These are phyloP conservation scores for Pygocentrus nattereri DNA, from an alignment of 2,797 vertebrate species.

Conservation along the genomic window DNA sequence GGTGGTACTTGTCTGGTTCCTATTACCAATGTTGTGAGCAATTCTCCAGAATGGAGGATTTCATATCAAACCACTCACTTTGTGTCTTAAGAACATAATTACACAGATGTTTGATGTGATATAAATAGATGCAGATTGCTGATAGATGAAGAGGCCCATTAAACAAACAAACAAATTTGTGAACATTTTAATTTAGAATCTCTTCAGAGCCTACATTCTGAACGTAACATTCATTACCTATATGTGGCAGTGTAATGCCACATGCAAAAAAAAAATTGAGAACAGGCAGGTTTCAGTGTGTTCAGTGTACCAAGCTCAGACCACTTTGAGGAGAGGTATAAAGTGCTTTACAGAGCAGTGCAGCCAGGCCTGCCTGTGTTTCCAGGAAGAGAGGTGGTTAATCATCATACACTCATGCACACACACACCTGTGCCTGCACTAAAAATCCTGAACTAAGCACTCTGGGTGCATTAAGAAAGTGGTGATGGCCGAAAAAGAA, in stretches of 20 bases:
- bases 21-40: too few relatives aligned
- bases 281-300: not conserved
- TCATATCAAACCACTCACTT: too few relatives aligned
- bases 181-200: not conserved
- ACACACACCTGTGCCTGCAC: constrained; percentile 72
- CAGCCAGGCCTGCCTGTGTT: constrained; percentile 41
- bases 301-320: constrained; percentile 13
- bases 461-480: constrained; percentile 14
- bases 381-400: constrained; percentile 48
- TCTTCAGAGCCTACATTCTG: not conserved
- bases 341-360: constrained; percentile 41
- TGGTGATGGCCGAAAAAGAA: not conserved
- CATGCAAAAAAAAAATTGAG: not conserved
- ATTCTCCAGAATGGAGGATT: too few relatives aligned
- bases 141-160: not conserved
- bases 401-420: constrained; percentile 52
- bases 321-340: constrained; percentile 2
- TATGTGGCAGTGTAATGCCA: not conserved
- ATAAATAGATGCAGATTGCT: not conserved
- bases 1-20: too few relatives aligned
- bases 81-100: too few relatives aligned
- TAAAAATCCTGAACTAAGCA: constrained; percentile 54
- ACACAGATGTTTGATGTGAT: not conserved
- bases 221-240: not conserved
- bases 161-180: not conserved